phyloP scores from a whole-genome alignment of 1,140 invertebrate genomes.

The Drosophila pseudoananassae region DNA sequence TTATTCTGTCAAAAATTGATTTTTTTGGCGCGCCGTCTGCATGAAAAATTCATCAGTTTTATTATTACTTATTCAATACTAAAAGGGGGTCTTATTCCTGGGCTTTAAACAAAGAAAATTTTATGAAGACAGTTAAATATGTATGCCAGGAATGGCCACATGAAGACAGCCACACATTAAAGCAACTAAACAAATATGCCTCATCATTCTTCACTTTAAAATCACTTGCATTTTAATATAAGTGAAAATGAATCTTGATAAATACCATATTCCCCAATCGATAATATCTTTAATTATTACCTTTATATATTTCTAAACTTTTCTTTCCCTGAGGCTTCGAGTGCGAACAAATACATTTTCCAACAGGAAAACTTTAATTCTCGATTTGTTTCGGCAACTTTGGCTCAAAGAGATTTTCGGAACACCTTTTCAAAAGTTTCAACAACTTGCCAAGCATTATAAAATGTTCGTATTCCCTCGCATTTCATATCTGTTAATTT shows the following conservation, averaged over 20 bases:
- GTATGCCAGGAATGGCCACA: constrained; percentile 26
- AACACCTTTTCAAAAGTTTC: constrained; percentile 39
- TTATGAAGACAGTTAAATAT: not conserved
- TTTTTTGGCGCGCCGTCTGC: constrained; percentile 46
- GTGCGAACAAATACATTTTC: constrained; percentile 10
- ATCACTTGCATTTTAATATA: not conserved
- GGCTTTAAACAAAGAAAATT: not conserved
- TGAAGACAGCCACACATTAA: constrained; percentile 8
- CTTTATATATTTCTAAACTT: constrained; percentile 5
- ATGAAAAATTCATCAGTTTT: constrained; percentile 64
- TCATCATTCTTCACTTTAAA: not conserved
- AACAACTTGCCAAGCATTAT: constrained; percentile 32
- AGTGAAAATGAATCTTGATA: too few relatives aligned
- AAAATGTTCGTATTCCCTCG: constrained; percentile 1
- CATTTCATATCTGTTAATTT: constrained; percentile 70
- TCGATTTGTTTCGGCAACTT: constrained; percentile 26
- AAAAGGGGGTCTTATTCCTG: constrained; percentile 9
- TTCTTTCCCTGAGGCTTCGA: not conserved
- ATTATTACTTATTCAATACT: constrained; percentile 32
- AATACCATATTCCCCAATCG: constrained; percentile 1
- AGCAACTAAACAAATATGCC: constrained; percentile 3
- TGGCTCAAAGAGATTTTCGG: constrained; percentile 28
- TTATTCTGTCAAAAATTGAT: constrained; percentile 54
- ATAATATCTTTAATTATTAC: constrained; percentile 10
- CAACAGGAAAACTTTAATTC: constrained; percentile 9